Evolutionary conservation across 64 coral and sea anemone genomes (phyloP), one percentile per base, ranked within the genome.

Genomic region (Stylophora pistillata): DNA sequence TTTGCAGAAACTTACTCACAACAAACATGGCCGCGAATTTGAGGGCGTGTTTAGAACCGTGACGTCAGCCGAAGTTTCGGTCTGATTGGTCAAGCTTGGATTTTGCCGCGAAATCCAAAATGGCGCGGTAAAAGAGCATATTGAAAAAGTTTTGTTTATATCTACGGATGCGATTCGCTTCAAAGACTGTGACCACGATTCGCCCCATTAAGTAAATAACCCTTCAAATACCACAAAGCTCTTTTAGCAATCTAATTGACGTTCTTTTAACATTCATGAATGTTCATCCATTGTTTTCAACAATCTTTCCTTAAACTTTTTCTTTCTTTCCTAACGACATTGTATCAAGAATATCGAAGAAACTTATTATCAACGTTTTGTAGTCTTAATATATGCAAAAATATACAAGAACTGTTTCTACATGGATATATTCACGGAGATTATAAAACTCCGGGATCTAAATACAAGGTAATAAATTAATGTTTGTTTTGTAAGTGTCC

Each of bases 371-470:
- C 37, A 52, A 34, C 31, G 16, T 17, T 23, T 64, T 31, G 11
- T n/a, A 70, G 32, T 69, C 62, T 68, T 97, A 97, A 97, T 97
- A 93, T 97, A 97, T 97, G 95, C 90, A 97, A 97, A 97, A 97
- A 97, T 97, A 97, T 93, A 97, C 91, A 93, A 88, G 73, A 87
- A 62, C 58, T 56, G 32, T 84, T 68, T 23, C 33, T 88, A 65
- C 78, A 84, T 81, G 79, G 76, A 80, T 88, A 78, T 27, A 63
- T 63, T 68, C 73, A 23, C 21, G 41, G 57, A 31, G 26, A 78
- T 76, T 53, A 75, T 88, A 66, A 31, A 87, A 37, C 78, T 87
- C 75, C 62, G 76, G 59, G 65, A 73, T 82, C 91, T 90, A 96
- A 79, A 93, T 92, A 95, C 71, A 88, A 71, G 79, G 61, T 89